Percentiles rank a stretch among this genome's conserved stretches.
These are phyloP conservation scores for Trachelus tabidus DNA, from an alignment of 2,888 invertebrate species.

Conservation along the genomic window DNA sequence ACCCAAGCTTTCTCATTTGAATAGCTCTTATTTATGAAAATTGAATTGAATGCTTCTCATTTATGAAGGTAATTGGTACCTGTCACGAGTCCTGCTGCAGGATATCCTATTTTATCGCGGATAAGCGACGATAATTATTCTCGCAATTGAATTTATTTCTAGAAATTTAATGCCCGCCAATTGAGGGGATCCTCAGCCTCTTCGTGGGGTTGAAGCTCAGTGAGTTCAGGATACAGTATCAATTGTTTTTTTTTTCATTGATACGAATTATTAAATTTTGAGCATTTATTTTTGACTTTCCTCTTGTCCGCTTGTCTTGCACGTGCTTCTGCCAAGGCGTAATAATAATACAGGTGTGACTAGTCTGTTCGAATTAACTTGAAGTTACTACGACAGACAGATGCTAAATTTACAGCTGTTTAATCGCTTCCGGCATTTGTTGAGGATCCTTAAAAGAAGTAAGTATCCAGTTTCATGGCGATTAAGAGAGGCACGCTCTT, in stretches of 20 bases:
- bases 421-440: not conserved
- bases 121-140: conserved; percentile 58
- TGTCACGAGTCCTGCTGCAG: conserved; percentile 51
- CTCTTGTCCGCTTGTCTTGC: not conserved
- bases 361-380: not conserved
- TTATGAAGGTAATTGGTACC: conserved; percentile 60
- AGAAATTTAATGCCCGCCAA: conserved; percentile 26
- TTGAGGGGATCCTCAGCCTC: not conserved
- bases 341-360: not conserved
- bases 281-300: not conserved
- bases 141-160: conserved; percentile 55
- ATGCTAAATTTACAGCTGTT: not conserved
- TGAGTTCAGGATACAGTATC: not conserved
- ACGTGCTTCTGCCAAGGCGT: not conserved
- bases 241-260: not conserved
- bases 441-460: not conserved
- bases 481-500: not conserved
- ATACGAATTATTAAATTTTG: not conserved
- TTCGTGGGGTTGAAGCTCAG: not conserved
- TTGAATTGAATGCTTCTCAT: conserved; percentile 62
- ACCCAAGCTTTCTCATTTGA: conserved; percentile 43
- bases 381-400: not conserved
- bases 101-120: conserved; percentile 54
- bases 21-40: conserved; percentile 62
- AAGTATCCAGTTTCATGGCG: not conserved